phyloP scores from a whole-genome alignment of 2,797 vertebrate species.

The Chelidonichthys spinosus region DNA sequence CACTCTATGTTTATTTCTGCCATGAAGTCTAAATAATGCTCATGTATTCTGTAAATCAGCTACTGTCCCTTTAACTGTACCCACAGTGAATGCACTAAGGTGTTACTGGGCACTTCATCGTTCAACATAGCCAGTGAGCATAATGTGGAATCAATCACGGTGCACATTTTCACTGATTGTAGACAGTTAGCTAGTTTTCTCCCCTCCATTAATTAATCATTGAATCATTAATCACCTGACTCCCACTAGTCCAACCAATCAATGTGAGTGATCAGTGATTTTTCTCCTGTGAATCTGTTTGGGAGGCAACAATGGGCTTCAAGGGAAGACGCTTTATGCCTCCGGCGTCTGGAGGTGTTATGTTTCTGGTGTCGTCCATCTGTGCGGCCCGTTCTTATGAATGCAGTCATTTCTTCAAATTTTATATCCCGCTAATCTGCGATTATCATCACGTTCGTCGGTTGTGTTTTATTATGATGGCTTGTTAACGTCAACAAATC shows the following conservation, averaged over 20 bases:
- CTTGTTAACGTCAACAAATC: background rate
- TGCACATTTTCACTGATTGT: background rate
- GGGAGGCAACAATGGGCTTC: rapidly evolving
- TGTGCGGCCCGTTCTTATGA: background rate
- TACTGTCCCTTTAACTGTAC: background rate
- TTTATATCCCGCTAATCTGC: no score
- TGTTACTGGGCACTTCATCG: background rate
- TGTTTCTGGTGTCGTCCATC: background rate
- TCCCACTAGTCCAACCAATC: background rate
- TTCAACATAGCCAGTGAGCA: background rate
- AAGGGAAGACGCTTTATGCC: background rate
- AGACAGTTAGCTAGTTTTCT: background rate
- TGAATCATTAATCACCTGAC: background rate
- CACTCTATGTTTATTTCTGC: background rate
- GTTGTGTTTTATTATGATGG: no score
- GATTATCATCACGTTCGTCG: no score
- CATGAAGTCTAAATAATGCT: background rate
- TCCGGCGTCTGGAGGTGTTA: no score
- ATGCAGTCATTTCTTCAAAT: background rate
- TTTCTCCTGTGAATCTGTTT: background rate
- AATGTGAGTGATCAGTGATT: background rate
- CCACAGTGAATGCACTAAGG: background rate
- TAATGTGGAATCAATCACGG: background rate
- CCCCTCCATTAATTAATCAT: background rate
- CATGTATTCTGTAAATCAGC: background rate